Percentiles rank a stretch among this genome's conserved stretches.
Conservation (phyloP, 2,113 vertebrate genomes). For the Odontesthes bonariensis region DNA sequence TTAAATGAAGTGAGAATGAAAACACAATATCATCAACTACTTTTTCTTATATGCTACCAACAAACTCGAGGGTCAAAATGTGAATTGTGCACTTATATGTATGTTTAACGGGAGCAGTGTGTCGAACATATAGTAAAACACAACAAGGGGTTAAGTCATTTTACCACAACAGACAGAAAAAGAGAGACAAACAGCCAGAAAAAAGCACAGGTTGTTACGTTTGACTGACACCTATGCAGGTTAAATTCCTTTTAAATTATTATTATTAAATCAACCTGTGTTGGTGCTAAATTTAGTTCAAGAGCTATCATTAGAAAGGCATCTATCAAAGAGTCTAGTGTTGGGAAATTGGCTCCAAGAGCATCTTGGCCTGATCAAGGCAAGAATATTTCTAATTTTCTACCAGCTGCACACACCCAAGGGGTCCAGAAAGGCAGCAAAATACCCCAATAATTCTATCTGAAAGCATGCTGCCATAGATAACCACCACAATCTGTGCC, state of each 20-base stretch:
- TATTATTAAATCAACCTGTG: conserved; percentile 75
- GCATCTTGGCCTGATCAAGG: conserved; percentile 68
- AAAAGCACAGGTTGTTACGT: conserved; percentile 38
- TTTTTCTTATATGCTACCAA: background rate
- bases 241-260: conserved; percentile 77
- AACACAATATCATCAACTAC: conserved; percentile 1
- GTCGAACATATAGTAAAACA: background rate
- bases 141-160: conserved; percentile 15
- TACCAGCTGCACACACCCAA: conserved; percentile 57
- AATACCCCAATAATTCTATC: conserved; percentile 72
- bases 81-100: conserved; percentile 1
- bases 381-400: conserved; percentile 77
- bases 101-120: background rate
- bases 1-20: conserved; percentile 17
- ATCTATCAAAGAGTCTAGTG: conserved; percentile 71
- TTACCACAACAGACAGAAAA: conserved; percentile 23
- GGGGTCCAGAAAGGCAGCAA: conserved; percentile 58
- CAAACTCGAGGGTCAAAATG: background rate
- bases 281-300: conserved; percentile 77
- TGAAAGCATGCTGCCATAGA: conserved; percentile 60
- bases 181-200: conserved; percentile 8
- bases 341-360: conserved; percentile 73
- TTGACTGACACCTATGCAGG: conserved; percentile 60
- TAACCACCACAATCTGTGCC: conserved; percentile 51
- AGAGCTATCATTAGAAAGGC: conserved; percentile 76